Evolutionary conservation across 2,888 invertebrate species (phyloP).

Genomic region (Drosophila recens): DNA sequence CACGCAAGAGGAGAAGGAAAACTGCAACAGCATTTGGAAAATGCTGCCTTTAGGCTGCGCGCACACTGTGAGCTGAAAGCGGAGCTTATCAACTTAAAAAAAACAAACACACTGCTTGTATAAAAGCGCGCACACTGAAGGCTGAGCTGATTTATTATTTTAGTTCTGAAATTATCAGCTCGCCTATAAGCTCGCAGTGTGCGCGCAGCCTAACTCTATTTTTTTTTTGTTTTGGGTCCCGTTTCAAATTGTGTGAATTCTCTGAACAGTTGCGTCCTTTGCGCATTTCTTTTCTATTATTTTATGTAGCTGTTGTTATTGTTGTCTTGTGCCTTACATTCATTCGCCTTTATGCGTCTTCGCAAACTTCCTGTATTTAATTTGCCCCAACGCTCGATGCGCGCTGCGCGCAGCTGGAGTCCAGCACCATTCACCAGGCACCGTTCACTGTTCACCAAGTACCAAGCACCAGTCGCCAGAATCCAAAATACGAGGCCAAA

Average conservation of each 20-base stretch:
- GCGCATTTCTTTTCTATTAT: constrained; percentile 63
- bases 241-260: constrained; percentile 41
- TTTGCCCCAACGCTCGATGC: constrained; percentile 53
- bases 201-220: not conserved
- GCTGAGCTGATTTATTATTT: too few species aligned
- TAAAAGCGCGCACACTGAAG: too few species aligned
- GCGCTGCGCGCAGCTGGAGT: constrained; percentile 50
- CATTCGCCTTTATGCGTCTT: constrained; percentile 32
- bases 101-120: too few species aligned
- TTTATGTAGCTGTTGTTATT: constrained; percentile 46
- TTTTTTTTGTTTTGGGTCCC: not conserved
- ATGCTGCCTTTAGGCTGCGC: constrained; percentile 21
- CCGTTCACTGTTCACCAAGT: constrained; percentile 18
- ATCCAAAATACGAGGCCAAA: constrained; percentile 40
- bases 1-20: not conserved
- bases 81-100: too few species aligned
- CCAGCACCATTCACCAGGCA: constrained; percentile 12
- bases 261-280: constrained; percentile 47
- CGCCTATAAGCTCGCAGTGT: too few species aligned
- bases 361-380: constrained; percentile 72
- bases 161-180: too few species aligned
- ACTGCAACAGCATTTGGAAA: constrained; percentile 53
- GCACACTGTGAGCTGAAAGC: too few species aligned
- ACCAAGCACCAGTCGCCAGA: not conserved
- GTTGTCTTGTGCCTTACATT: constrained; percentile 37